Conservation (phyloP, 1,140 invertebrate species). For the Drosophila azteca region DNA sequence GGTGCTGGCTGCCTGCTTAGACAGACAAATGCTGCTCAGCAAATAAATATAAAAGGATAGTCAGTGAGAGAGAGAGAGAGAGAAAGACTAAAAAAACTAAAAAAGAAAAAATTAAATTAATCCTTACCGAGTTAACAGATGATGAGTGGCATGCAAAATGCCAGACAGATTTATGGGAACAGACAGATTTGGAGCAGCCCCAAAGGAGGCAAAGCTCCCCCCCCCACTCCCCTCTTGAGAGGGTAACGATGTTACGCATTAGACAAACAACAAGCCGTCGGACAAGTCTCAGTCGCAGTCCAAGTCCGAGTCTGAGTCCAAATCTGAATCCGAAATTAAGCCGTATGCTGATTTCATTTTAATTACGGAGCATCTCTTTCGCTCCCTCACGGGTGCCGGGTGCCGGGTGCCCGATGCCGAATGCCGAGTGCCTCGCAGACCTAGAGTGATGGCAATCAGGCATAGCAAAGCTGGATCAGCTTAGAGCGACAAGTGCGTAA, state of each 20-base stretch:
- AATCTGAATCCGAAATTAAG: constrained; percentile 59
- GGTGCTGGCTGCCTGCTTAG: constrained; percentile 13
- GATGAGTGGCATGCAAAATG: constrained; percentile 80
- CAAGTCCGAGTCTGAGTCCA: constrained; percentile 1
- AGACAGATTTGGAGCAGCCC: constrained; percentile 76
- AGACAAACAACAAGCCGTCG: constrained; percentile 77
- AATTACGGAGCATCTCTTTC: constrained; percentile 62
- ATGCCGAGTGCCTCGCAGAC: constrained; percentile 9
- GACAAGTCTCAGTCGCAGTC: constrained; percentile 29
- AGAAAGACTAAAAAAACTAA: constrained; percentile 25
- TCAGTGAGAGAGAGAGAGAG: constrained; percentile 8
- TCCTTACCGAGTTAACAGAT: constrained; percentile 62
- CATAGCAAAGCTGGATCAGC: constrained; percentile 79
- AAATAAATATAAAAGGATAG: constrained; percentile 32
- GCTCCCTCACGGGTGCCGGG: not conserved
- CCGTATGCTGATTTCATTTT: constrained; percentile 82
- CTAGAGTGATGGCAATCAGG: constrained; percentile 68
- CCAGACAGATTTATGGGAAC: constrained; percentile 77
- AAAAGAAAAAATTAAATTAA: constrained; percentile 68
- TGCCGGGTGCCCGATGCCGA: no score
- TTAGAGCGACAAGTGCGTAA: constrained; percentile 81
- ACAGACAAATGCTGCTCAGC: constrained; percentile 36
- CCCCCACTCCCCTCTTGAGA: constrained; percentile 4
- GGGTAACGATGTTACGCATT: constrained; percentile 74
- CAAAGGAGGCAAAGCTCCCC: not conserved